phyloP scores from a whole-genome alignment of 2,797 vertebrate genomes.

The Dromococcyx pavoninus region DNA sequence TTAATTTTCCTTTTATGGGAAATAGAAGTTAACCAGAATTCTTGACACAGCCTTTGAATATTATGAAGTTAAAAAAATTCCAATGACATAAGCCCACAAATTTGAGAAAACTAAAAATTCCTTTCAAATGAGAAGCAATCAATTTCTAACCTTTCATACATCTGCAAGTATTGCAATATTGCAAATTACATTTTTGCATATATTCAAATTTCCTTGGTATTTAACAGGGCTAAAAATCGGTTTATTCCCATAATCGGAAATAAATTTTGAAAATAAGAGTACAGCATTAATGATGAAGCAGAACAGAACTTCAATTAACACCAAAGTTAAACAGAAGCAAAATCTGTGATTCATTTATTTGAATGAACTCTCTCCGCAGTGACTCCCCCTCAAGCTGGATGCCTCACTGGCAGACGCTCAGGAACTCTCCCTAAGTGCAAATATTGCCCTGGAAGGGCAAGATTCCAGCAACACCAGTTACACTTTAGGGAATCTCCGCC shows the following conservation, averaged over 20 bases:
- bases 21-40: neutral
- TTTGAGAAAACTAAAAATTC: neutral
- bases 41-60: neutral
- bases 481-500: neutral
- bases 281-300: neutral
- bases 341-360: rapidly evolving
- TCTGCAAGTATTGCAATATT: neutral
- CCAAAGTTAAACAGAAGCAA: neutral
- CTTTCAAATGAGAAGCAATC: neutral
- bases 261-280: constrained; percentile 1
- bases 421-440: too few relatives aligned
- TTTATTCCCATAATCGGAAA: constrained; percentile 54
- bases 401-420: neutral
- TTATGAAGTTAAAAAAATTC: neutral
- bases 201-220: neutral
- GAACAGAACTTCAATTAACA: neutral
- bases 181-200: neutral
- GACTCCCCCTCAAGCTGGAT: neutral
- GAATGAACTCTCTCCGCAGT: neutral
- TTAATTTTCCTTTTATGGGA: neutral
- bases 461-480: neutral
- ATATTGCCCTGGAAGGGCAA: too few relatives aligned
- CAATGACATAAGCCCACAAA: rapidly evolving
- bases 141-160: constrained; percentile 8
- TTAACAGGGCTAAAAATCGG: constrained; percentile 1